These are phyloP conservation scores for Triplophysa rosa DNA, from an alignment of 2,113 vertebrate genomes.

Conservation along the genomic window DNA sequence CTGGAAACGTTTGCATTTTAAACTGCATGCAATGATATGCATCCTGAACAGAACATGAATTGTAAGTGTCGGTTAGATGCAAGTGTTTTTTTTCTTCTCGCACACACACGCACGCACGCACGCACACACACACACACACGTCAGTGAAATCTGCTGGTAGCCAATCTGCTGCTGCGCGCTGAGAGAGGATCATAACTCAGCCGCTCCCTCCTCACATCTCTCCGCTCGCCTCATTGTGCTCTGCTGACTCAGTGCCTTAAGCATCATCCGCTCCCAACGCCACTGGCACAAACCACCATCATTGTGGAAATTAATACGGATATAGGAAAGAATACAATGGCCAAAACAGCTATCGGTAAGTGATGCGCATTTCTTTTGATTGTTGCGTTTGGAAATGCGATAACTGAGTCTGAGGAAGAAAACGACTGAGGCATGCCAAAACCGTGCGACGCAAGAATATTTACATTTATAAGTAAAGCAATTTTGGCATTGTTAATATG, in stretches of 20 bases:
- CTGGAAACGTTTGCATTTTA: neutral
- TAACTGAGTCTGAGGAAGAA: neutral
- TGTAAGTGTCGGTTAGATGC: neutral
- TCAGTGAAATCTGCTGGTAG: conserved; percentile 8
- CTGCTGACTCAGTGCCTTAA: conserved; percentile 57
- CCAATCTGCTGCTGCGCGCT: conserved; percentile 41
- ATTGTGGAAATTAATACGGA: conserved; percentile 33
- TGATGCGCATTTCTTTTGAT: neutral
- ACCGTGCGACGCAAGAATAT: neutral
- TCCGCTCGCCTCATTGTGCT: conserved; percentile 50
- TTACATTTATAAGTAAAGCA: no score
- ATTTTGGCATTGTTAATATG: neutral
- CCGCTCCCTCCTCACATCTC: conserved; percentile 50
- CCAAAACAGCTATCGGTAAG: conserved; percentile 76
- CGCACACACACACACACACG: neutral
- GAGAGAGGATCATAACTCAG: conserved; percentile 39
- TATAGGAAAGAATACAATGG: conserved; percentile 70
- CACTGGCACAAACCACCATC: conserved; percentile 64
- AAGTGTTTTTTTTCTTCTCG: neutral
- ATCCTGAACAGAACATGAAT: neutral
- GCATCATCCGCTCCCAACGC: conserved; percentile 42
- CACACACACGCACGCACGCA: conserved; percentile 6
- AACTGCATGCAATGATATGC: neutral
- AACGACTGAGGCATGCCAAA: neutral
- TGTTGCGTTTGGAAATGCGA: neutral